Base-by-base conservation (phyloP, 2,113 vertebrate genomes). In the Percina caprodes region DNA sequence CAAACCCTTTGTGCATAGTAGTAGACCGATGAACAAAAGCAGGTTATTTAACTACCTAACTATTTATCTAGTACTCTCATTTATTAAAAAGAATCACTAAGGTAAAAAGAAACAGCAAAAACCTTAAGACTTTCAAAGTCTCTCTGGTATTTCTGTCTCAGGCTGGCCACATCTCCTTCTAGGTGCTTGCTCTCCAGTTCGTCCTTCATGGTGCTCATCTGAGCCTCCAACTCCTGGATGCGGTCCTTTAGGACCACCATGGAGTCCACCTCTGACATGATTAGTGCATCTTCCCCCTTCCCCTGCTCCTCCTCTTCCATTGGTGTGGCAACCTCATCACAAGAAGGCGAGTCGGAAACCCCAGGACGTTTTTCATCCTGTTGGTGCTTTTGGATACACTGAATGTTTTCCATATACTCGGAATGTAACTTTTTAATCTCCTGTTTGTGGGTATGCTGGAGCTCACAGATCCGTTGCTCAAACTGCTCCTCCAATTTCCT, bases 111-210 rank as follows among this genome's bases (percentile, higher is more conserved):
- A 91, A 83, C 71, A 89, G 80, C 86, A 94, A 92, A 93, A 93
- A 99, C 98, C 98, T 99, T 99, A 74, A 99, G 93, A 93, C 96
- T 99, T 89, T 99, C 98, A 95, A 99, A 97, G 96, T 99, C 98
- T 92, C 95, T 96, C 95, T 98, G 98, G 95, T 99, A 97, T 94
- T 98, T 99, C 88, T 97, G 96, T 90, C 94, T 96, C 93, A 99
- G 94, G 24, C 94, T 94, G 83, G 96, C 92, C 23, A 93, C 89
- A 0, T 94, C 96, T 77, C 95, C 97, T 72, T 97, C 96, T 30
- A 96, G 94, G 42, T 96, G 96, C 90, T 97, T 97, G 88, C 95
- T 96, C 88, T 98, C 97, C 93, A 99, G 93, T 87, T 99, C 96
- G 0, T 97, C 97, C 83, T 95, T 96, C 97, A 99, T 97, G 91